phyloP scores from a whole-genome alignment of 1,140 invertebrate genomes.

The Varroa destructor region DNA sequence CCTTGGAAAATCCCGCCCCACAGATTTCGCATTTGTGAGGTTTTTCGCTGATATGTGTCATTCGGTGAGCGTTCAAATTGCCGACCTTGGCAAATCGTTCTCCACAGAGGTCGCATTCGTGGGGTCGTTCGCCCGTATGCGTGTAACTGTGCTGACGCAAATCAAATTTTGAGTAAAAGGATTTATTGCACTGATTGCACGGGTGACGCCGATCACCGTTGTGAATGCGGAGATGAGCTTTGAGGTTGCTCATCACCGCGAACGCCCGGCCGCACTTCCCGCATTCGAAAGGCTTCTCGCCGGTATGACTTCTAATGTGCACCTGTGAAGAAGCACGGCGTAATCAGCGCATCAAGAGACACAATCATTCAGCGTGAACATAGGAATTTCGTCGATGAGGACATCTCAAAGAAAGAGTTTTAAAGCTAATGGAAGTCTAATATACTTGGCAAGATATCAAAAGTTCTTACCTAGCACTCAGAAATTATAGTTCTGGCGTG shows the following conservation, averaged over 20 bases:
- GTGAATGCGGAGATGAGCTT: conserved; percentile 28
- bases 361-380: too few species aligned
- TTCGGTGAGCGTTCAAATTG: conserved; percentile 16
- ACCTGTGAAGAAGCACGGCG: neutral
- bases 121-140: conserved; percentile 29
- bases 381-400: too few species aligned
- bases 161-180: conserved; percentile 29
- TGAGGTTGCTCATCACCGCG: conserved; percentile 4
- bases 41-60: conserved; percentile 3
- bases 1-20: conserved; percentile 14
- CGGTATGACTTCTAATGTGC: conserved; percentile 15
- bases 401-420: too few species aligned
- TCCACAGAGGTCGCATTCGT: conserved; percentile 29
- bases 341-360: too few species aligned
- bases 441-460: too few species aligned
- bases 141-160: conserved; percentile 27
- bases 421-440: too few species aligned
- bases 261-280: conserved; percentile 4
- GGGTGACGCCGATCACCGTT: conserved; percentile 29
- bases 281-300: conserved; percentile 14
- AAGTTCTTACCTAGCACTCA: too few species aligned
- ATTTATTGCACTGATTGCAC: conserved; percentile 28
- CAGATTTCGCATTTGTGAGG: conserved; percentile 8
- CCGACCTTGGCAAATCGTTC: conserved; percentile 22
- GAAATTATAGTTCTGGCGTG: too few species aligned